phyloP scores from a whole-genome alignment of 2,888 invertebrate genomes.

The Cryptophagus acutangulus region DNA sequence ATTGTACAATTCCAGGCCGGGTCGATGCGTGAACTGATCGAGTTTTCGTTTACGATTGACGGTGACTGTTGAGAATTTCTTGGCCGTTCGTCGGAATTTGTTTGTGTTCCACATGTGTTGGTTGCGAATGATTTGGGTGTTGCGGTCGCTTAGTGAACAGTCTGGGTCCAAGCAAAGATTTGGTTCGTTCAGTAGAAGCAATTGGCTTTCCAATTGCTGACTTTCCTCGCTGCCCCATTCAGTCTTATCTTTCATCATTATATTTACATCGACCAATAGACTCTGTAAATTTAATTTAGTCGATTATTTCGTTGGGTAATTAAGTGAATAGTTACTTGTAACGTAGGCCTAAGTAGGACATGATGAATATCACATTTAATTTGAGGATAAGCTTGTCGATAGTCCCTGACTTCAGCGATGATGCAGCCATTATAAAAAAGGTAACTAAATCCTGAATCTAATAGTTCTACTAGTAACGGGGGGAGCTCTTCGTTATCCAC shows the following conservation, averaged over 20 bases:
- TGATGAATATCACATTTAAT: conserved; percentile 79
- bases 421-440: conserved; percentile 90
- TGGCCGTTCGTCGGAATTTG: conserved; percentile 68
- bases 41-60: conserved; percentile 84
- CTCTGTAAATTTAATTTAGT: conserved; percentile 35
- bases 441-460: conserved; percentile 78
- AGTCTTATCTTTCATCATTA: conserved; percentile 42
- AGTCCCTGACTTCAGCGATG: conserved; percentile 86
- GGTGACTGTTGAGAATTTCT: conserved; percentile 70
- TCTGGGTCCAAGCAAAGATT: conserved; percentile 86
- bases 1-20: conserved; percentile 72
- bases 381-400: conserved; percentile 73
- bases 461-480: conserved; percentile 75
- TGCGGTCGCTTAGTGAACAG: conserved; percentile 71
- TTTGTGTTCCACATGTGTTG: conserved; percentile 70
- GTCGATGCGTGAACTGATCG: conserved; percentile 75
- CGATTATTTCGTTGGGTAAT: background rate
- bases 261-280: conserved; percentile 38
- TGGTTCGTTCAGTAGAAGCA: conserved; percentile 80
- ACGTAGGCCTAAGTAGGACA: conserved; percentile 81
- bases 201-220: conserved; percentile 73
- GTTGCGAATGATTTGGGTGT: conserved; percentile 71
- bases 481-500: conserved; percentile 90
- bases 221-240: conserved; percentile 72
- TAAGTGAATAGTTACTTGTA: conserved; percentile 59